phyloP scores from a whole-genome alignment of 2,113 vertebrate genomes.

The Syngnathoides biaculeatus region DNA sequence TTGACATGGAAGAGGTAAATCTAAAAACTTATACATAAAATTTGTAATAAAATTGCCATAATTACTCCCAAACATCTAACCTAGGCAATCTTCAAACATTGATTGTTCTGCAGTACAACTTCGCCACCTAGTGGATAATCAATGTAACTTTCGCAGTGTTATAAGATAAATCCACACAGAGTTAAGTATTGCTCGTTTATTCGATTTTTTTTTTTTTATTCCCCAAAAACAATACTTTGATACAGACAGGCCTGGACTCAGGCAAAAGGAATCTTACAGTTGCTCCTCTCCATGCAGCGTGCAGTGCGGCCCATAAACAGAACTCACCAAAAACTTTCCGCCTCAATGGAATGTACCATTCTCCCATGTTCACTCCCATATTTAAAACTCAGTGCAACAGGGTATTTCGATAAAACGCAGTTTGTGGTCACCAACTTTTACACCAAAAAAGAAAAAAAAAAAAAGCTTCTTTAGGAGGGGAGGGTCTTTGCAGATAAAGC shows the following conservation, averaged over 20 bases:
- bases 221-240: constrained; percentile 73
- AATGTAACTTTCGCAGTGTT: no score
- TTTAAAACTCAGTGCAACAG: constrained; percentile 71
- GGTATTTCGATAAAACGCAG: constrained; percentile 60
- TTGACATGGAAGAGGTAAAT: no score
- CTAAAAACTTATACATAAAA: no score
- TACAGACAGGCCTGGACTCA: constrained; percentile 71
- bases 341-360: constrained; percentile 63
- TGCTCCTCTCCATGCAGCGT: constrained; percentile 57
- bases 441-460: constrained; percentile 64
- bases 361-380: constrained; percentile 55
- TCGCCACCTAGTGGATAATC: constrained; percentile 21
- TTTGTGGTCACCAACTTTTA: constrained; percentile 55
- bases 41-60: no score
- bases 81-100: no score
- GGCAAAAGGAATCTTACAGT: constrained; percentile 69
- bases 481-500: constrained; percentile 48
- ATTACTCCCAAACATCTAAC: not conserved
- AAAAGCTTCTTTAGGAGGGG: constrained; percentile 41
- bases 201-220: no score
- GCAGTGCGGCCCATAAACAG: constrained; percentile 62
- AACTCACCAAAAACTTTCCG: constrained; percentile 33
- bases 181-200: constrained; percentile 66
- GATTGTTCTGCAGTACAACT: not conserved
- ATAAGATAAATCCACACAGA: not conserved